Evolutionary conservation across 1,140 invertebrate genomes (phyloP).

Genomic region (Rhizoglyphus robini): DNA sequence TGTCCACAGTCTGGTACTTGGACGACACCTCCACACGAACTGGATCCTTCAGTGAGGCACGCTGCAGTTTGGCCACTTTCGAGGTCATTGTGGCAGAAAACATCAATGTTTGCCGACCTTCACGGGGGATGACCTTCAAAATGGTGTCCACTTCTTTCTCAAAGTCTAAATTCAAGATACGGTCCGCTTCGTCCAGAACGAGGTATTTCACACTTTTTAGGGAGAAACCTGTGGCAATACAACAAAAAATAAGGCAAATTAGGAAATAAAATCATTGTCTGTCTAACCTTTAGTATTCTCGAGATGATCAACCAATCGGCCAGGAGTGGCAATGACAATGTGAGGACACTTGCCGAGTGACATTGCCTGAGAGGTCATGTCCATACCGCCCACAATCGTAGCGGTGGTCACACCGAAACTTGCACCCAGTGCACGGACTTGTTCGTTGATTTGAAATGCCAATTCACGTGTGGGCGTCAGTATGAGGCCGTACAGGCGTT

Average conservation of each 20-base stretch:
- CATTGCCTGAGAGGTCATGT: conserved; percentile 85
- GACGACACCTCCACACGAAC: conserved; percentile 89
- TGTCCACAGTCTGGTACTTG: conserved; percentile 96
- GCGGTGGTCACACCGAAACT: conserved; percentile 68
- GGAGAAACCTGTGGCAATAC: no score
- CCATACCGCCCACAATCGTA: conserved; percentile 94
- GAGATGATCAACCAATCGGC: conserved; percentile 72
- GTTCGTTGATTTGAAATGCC: conserved; percentile 52
- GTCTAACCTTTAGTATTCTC: conserved; percentile 91
- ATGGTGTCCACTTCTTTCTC: conserved; percentile 93
- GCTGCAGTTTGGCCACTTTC: conserved; percentile 78
- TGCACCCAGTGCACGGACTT: conserved; percentile 45
- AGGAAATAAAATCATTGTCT: no score
- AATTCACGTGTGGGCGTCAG: conserved; percentile 93
- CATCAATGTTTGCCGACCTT: conserved; percentile 69
- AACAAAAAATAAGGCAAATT: no score
- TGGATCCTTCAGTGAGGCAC: conserved; percentile 75
- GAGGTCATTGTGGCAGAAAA: conserved; percentile 98
- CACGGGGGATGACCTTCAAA: conserved; percentile 71
- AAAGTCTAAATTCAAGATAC: conserved; percentile 91
- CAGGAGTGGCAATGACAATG: conserved; percentile 83
- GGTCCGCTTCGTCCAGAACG: conserved; percentile 90
- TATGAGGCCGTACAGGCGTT: conserved; percentile 82
- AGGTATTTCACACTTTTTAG: conserved; percentile 72
- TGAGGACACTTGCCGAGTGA: conserved; percentile 87